Evolutionary conservation across 2,113 vertebrate species (phyloP).

Genomic region (Apus apus): DNA sequence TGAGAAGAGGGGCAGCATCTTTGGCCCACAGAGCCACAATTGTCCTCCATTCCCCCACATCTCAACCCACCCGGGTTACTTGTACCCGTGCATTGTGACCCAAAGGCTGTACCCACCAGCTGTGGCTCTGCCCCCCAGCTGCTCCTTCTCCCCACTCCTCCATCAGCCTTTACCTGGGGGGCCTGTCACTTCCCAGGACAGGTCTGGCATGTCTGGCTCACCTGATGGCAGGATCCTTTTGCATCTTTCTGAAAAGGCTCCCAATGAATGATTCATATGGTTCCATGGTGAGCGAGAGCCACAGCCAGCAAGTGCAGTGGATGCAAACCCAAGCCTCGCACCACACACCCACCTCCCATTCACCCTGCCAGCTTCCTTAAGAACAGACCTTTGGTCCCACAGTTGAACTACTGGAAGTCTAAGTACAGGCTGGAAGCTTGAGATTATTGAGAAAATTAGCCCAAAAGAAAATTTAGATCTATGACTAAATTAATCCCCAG

Average conservation of each 20-base stretch:
- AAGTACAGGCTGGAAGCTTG: neutral
- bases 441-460: conserved; percentile 22
- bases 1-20: fast-evolving
- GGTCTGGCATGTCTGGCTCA: neutral
- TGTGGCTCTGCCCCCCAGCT: fast-evolving
- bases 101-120: neutral
- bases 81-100: neutral
- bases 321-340: neutral
- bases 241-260: neutral
- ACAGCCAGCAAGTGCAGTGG: fast-evolving
- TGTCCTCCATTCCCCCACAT: neutral
- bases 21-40: neutral
- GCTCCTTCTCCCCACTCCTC: neutral
- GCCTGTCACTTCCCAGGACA: neutral
- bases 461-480: conserved; percentile 55
- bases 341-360: neutral
- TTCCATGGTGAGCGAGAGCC: neutral
- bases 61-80: neutral
- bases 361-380: neutral
- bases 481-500: conserved; percentile 57
- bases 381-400: neutral
- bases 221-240: neutral
- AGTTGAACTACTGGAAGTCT: neutral
- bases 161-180: neutral
- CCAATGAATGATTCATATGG: neutral